phyloP scores from a whole-genome alignment of 2,113 vertebrate species.

The Pygoscelis adeliae region DNA sequence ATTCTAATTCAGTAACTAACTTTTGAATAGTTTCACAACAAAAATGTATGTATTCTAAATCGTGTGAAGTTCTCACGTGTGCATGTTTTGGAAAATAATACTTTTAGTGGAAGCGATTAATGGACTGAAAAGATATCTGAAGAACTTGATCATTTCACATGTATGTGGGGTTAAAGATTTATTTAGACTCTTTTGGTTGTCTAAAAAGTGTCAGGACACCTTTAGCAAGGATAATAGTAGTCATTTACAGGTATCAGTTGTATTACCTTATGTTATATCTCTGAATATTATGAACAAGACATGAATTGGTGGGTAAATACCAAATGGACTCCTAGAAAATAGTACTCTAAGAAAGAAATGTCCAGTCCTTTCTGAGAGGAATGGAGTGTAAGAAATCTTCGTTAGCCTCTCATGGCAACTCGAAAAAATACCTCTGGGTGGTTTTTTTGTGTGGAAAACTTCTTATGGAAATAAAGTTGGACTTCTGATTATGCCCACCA shows the following conservation, averaged over 20 bases:
- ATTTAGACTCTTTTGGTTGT: background rate
- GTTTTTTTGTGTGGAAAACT: background rate
- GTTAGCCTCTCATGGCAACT: background rate
- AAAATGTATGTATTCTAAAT: background rate
- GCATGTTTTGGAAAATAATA: background rate
- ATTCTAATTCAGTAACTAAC: background rate
- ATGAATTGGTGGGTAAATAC: background rate
- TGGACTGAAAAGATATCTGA: background rate
- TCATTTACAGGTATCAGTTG: background rate
- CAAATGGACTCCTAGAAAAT: background rate
- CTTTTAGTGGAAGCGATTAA: background rate
- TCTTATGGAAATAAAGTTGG: background rate
- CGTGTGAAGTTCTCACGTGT: background rate
- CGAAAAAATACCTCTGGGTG: background rate
- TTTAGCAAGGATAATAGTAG: background rate
- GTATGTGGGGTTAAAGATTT: background rate
- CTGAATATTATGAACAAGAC: background rate
- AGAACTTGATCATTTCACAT: background rate
- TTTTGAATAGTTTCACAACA: background rate
- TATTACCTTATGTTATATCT: background rate
- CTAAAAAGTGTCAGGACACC: background rate
- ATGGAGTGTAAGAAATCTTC: background rate
- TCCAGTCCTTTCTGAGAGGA: background rate
- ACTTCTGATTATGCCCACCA: background rate
- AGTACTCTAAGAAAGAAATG: background rate